Evolutionary conservation across 2,797 vertebrate species (phyloP).

Genomic region (Antrozous pallidus): DNA sequence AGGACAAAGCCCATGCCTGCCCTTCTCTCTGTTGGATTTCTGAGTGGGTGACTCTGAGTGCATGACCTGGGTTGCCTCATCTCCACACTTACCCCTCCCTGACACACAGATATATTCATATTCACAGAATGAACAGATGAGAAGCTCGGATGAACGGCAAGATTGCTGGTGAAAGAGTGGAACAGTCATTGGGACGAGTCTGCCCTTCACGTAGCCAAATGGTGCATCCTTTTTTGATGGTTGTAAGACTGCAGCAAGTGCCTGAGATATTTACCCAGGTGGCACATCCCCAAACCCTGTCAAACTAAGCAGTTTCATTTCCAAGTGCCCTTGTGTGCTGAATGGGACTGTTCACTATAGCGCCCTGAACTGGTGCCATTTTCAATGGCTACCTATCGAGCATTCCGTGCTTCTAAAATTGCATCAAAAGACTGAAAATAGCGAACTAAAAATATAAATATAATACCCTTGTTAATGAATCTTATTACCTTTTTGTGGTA

Average conservation of each 20-base stretch:
- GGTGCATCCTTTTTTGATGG: neutral
- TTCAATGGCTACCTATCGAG: neutral
- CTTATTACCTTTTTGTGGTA: neutral
- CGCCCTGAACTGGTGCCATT: neutral
- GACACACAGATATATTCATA: too few relatives aligned
- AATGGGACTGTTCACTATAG: neutral
- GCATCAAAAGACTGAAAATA: neutral
- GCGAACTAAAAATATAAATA: conserved; percentile 47
- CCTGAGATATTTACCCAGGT: neutral
- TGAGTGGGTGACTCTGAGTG: too few relatives aligned
- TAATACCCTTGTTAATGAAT: conserved; percentile 44
- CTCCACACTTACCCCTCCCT: too few relatives aligned
- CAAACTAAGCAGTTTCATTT: neutral
- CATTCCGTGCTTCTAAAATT: conserved; percentile 1
- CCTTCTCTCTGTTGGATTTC: neutral
- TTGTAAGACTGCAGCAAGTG: neutral
- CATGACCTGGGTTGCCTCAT: too few relatives aligned
- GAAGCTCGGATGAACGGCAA: neutral
- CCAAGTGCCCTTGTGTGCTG: neutral
- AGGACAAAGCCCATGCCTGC: neutral
- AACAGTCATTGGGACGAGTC: neutral
- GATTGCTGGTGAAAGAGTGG: neutral
- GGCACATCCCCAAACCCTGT: neutral
- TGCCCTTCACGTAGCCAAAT: neutral
- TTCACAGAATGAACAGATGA: accelerated